A percentile compares a stretch with the other conserved stretches of the same genome.
Conservation (phyloP, 2,797 vertebrate genomes). For the Poeciliopsis presidionis region DNA sequence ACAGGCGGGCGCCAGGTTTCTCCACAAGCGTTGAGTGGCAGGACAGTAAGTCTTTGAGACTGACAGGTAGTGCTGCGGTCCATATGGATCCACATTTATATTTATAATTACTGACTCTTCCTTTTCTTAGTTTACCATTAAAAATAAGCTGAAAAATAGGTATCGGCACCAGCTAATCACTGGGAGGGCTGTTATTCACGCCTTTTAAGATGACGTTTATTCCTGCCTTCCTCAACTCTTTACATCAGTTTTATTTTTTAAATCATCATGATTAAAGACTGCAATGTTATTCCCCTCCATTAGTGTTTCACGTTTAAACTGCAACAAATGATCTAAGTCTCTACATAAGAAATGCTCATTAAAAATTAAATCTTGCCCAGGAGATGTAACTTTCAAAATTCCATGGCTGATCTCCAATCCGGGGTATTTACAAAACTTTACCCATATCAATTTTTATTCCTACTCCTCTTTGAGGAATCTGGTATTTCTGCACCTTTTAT, state of each 20-base stretch:
- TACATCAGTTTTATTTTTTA: not conserved
- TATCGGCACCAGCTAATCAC: not conserved
- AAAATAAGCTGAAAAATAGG: not conserved
- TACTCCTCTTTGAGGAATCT: not conserved
- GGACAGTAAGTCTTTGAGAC: conserved; percentile 14
- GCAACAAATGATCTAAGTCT: not conserved
- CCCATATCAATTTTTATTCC: not conserved
- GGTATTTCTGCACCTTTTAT: not conserved
- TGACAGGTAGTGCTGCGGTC: conserved; percentile 5
- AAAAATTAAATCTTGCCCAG: not conserved
- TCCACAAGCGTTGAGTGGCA: conserved; percentile 56
- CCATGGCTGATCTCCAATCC: not conserved
- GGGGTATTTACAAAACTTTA: not conserved
- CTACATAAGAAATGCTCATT: not conserved
- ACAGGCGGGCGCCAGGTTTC: conserved; percentile 12
- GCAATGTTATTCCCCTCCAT: not conserved
- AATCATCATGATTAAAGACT: not conserved
- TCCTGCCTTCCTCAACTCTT: not conserved
- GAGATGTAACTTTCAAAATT: not conserved
- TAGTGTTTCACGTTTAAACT: not conserved
- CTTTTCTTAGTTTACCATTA: not conserved
- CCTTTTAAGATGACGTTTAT: not conserved
- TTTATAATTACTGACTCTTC: conserved; percentile 20
- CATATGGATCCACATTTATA: conserved; percentile 6
- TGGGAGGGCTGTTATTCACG: not conserved